Conservation (phyloP, 1,140 invertebrate genomes). For the Danaus plexippus region DNA sequence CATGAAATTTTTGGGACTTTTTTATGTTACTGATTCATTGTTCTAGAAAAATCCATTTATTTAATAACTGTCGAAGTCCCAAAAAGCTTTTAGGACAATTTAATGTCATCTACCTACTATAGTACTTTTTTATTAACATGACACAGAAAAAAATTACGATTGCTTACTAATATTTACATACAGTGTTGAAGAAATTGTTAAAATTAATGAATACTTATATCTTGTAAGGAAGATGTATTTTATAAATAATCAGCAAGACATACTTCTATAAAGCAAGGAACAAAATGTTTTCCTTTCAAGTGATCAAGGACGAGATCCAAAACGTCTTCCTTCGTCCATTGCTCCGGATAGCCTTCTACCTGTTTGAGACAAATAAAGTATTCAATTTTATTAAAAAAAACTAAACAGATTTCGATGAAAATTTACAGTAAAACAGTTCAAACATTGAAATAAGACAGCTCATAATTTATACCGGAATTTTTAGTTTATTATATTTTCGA, state of each 20-base stretch:
- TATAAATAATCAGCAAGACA: neutral
- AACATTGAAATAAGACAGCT: too few relatives aligned
- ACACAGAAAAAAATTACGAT: too few relatives aligned
- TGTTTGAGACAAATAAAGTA: slow-evolving; percentile 23
- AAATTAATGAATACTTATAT: slow-evolving; percentile 2
- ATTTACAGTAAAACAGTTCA: too few relatives aligned
- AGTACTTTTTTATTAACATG: too few relatives aligned
- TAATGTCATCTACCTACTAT: too few relatives aligned
- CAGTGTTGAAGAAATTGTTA: neutral
- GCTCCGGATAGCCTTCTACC: slow-evolving; percentile 39
- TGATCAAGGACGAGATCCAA: slow-evolving; percentile 41
- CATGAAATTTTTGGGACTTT: neutral
- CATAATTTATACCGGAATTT: too few relatives aligned
- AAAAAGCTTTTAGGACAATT: too few relatives aligned
- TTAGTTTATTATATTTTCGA: too few relatives aligned
- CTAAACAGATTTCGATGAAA: too few relatives aligned
- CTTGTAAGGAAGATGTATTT: neutral
- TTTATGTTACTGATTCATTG: neutral
- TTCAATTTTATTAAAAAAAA: neutral
- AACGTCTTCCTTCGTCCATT: slow-evolving; percentile 45
- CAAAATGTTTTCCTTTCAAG: slow-evolving; percentile 36
- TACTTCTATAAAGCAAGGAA: slow-evolving; percentile 57
- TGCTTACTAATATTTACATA: too few relatives aligned
- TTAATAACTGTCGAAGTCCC: too few relatives aligned
- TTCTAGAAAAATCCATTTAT: neutral